Base-by-base conservation (phyloP, 2,888 invertebrate species). In the Oscheius myriophilus region DNA sequence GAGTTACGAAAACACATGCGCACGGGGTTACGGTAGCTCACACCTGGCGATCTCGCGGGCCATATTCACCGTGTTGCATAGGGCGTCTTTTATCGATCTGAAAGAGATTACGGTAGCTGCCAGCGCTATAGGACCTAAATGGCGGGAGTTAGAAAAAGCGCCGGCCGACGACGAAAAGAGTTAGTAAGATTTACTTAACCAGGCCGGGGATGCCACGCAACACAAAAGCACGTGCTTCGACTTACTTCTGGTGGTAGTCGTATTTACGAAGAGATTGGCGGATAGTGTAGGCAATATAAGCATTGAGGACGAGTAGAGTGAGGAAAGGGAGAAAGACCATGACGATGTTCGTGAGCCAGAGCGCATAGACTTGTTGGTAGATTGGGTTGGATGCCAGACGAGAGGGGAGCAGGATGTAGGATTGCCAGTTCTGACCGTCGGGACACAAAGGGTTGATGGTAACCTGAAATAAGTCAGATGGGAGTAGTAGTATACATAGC, bases 241-340 rank as follows among this genome's bases (percentile, higher is more conserved):
- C 67, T 49, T 39, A 67, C 67, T 75, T 76, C 53, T 76, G 70
- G 53, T 77, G 72, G 59, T 70, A 74, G 46, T 80, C 78, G 55
- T 95, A 92, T 78, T 93, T 91, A 88, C 95, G 94, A 61, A 93
- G 91, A 61, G 94, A 91, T 61, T 94, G 94, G 66, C 96, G 90
- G 0, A 93, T 91, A 85, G 93, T 93, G 7, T 96, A 91, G 87
- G 96, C 95, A 85, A 97, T 96, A 87, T 93, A 92, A 68, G 92
- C 91, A 89, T 97, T 97, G 84, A 96, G 91, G 72, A 93, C 91
- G 55, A 94, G 93, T 80, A 69, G 90, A 73, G 92, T 91, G 66
- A 92, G 90, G 87, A 97, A 94, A 2, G 97, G 97, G 81, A 96
- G 91, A 82, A 94, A 91, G 88, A 96, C 95, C 91, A 95, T 93